phyloP scores from a whole-genome alignment of 2,113 vertebrate genomes.

The Planiliza haematocheilus region DNA sequence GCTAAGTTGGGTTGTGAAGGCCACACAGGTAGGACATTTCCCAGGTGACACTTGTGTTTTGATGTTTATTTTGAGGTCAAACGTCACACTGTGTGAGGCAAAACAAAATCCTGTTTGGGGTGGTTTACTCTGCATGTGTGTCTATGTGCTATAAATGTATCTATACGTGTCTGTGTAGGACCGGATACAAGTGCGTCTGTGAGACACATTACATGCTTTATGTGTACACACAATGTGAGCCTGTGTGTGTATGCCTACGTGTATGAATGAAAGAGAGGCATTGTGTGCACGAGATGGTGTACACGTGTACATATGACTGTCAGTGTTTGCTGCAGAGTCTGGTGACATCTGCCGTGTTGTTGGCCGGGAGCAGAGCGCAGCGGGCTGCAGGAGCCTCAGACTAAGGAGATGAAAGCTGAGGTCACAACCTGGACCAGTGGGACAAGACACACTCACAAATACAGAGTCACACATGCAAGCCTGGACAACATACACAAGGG shows the following conservation, averaged over 20 bases:
- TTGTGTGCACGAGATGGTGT: constrained; percentile 25
- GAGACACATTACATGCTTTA: not conserved
- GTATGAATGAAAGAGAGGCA: not conserved
- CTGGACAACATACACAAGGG: constrained; percentile 11
- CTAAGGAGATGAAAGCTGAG: constrained; percentile 79
- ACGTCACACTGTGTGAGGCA: constrained; percentile 60
- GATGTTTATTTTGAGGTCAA: constrained; percentile 71
- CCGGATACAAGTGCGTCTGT: not conserved
- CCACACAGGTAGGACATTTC: constrained; percentile 45
- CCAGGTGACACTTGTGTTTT: constrained; percentile 58
- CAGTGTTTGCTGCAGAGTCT: constrained; percentile 46
- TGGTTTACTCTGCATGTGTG: constrained; percentile 9
- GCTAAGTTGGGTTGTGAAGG: constrained; percentile 3
- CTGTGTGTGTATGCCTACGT: constrained; percentile 2
- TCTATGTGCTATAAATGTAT: constrained; percentile 34
- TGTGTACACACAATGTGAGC: not conserved
- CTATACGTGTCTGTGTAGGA: constrained; percentile 28
- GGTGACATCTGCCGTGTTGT: constrained; percentile 78
- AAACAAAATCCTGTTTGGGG: constrained; percentile 59
- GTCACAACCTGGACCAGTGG: constrained; percentile 76
- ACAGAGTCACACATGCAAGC: constrained; percentile 61
- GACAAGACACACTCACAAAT: constrained; percentile 64
- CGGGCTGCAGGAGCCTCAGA: constrained; percentile 69
- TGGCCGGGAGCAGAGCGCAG: constrained; percentile 68
- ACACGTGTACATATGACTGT: constrained; percentile 32